Percentiles rank a stretch among this genome's conserved stretches.
Conservation (phyloP, 2,888 invertebrate species). For the Adela reaumurella region DNA sequence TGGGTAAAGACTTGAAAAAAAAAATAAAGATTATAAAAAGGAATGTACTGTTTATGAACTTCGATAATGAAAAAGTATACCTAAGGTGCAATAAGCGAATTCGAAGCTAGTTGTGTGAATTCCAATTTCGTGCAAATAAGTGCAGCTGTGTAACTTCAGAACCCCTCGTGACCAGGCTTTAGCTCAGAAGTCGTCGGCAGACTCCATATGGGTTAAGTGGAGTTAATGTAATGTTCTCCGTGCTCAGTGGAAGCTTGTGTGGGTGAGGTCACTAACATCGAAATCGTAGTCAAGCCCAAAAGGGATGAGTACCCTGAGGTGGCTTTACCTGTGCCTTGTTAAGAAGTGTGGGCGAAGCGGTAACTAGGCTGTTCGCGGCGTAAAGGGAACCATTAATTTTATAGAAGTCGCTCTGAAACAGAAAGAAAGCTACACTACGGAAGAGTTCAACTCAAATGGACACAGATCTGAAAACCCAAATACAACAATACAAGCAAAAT, state of each 20-base stretch:
- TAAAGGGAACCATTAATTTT: constrained; percentile 49
- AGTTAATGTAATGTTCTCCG: background rate
- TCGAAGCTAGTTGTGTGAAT: too few species aligned
- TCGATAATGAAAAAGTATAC: too few species aligned
- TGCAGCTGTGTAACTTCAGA: background rate
- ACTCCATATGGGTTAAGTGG: background rate
- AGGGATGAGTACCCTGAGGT: background rate
- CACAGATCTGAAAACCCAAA: too few species aligned
- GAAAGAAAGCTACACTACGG: constrained; percentile 21
- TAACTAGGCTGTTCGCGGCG: constrained; percentile 18
- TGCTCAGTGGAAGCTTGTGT: background rate
- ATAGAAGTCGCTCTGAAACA: constrained; percentile 55
- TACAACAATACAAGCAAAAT: too few species aligned
- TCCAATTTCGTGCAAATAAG: too few species aligned
- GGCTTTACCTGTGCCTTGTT: background rate
- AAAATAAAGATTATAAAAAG: too few species aligned
- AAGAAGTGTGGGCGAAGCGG: background rate
- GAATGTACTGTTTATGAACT: too few species aligned
- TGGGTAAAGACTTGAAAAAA: too few species aligned
- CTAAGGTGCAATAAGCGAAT: too few species aligned
- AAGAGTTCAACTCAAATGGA: too few species aligned
- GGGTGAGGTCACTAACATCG: background rate
- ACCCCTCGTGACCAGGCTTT: background rate
- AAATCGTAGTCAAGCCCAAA: too few species aligned
- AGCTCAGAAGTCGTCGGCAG: background rate